Base-by-base conservation (phyloP, 1,140 invertebrate species). In the Mylabris phalerata region DNA sequence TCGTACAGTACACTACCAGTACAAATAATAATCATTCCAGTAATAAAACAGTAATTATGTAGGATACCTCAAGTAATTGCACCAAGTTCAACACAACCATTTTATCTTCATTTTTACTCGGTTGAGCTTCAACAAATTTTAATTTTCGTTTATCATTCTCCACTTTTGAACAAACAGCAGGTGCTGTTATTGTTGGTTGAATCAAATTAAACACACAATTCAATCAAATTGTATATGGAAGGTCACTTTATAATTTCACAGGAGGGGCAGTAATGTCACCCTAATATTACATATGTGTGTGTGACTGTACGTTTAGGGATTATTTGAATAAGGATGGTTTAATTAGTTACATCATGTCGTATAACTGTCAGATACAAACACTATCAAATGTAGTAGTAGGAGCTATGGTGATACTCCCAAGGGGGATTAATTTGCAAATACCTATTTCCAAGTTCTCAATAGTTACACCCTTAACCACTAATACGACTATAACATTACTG, bases 331-430 rank as follows among this genome's bases (percentile, higher is more conserved):
- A 54, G 51, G 51, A 45, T 32, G 51, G 42, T 54, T 46, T 54
- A 54, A 54, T 54, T 54, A 54, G 51, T 54, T 54, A 54, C 51
- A 54, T 54, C 51, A 54, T 54, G 51, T 54, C 51, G 51, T 54
- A 54, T 54, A 54, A 54, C 51, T 54, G 51, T 54, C 51, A 54
- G 51, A 54, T 46, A 54, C 51, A 54, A 54, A 54, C 51, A 54
- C 46, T 54, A 54, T 54, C 51, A 45, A 54, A 54, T 54, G 46
- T 54, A 46, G 25, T 54, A 54, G 32, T 32, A 32, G 32, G 32
- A 32, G 51, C 51, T 26, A 54, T 54, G 51, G 45, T 54, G 50
- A 54, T 54, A 54, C 32, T 45, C 44, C 51, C 51, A 45, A 27
- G 43, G 51, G 51, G 51, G 51, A 54, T 54, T 54, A 54, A 54